phyloP scores from a whole-genome alignment of 2,113 vertebrate genomes.

The Mobula birostris region DNA sequence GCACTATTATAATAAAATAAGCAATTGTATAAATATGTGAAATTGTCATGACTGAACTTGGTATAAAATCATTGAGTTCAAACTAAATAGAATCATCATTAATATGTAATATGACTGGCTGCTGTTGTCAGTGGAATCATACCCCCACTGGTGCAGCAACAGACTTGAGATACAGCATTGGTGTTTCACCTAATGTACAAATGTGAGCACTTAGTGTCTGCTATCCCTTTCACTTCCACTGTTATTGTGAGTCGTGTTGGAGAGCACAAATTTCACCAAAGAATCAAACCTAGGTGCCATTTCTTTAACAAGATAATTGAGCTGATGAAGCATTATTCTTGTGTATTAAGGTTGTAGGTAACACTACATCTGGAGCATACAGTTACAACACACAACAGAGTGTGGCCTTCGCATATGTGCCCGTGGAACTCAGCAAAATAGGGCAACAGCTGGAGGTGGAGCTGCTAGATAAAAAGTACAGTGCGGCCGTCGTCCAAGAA shows the following conservation, averaged over 20 bases:
- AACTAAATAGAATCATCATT: too few relatives aligned
- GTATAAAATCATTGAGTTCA: background rate
- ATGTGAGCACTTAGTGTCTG: background rate
- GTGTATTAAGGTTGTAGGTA: conserved; percentile 78
- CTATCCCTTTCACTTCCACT: background rate
- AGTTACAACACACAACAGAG: conserved; percentile 78
- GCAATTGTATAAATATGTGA: too few relatives aligned
- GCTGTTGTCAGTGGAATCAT: background rate
- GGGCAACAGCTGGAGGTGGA: conserved; percentile 87
- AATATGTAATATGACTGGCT: background rate
- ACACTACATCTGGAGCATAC: conserved; percentile 89
- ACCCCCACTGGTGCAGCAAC: background rate
- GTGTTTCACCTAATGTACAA: background rate
- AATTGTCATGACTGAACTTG: background rate
- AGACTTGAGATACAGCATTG: background rate
- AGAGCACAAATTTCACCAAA: background rate
- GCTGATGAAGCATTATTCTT: background rate
- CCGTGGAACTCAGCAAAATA: conserved; percentile 63
- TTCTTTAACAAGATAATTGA: background rate
- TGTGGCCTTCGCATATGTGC: conserved; percentile 86
- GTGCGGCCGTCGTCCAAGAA: conserved; percentile 71
- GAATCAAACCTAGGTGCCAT: background rate
- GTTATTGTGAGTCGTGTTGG: background rate
- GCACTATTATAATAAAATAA: too few relatives aligned
- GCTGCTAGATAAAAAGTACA: conserved; percentile 77